A percentile compares a stretch with the other conserved stretches of the same genome.
Evolutionary conservation across 2,113 vertebrate genomes (phyloP).

Genomic region (Trichechus manatus): DNA sequence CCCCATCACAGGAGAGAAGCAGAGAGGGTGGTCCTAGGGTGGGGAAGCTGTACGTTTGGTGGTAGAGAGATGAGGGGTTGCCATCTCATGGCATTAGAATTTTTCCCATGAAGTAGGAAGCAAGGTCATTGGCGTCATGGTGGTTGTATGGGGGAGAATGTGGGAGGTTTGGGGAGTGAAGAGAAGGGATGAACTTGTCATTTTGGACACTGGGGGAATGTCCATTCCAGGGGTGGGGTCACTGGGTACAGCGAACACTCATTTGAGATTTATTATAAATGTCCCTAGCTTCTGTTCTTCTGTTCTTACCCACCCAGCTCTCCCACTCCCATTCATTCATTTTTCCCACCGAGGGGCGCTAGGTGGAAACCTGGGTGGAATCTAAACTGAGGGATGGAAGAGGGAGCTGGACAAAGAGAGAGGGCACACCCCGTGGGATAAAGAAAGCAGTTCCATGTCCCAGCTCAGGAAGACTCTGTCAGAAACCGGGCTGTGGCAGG

Average conservation of each 20-base stretch:
- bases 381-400: background rate
- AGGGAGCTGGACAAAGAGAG: background rate
- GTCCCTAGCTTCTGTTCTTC: background rate
- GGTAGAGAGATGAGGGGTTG: background rate
- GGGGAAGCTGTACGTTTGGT: background rate
- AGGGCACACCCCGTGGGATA: too few relatives aligned
- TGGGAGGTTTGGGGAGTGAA: background rate
- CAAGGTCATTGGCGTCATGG: accelerated
- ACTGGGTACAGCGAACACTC: background rate
- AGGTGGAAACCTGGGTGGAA: background rate
- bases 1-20: background rate
- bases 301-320: background rate
- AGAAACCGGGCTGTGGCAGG: background rate
- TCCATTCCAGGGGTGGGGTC: too few relatives aligned
- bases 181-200: background rate
- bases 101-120: background rate
- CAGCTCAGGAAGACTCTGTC: background rate
- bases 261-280: background rate
- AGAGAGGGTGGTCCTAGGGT: background rate
- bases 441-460: background rate
- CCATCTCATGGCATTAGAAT: background rate
- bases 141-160: background rate
- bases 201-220: background rate
- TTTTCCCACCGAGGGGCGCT: background rate
- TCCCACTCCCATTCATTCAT: accelerated